These are phyloP conservation scores for Drosophila anomelani DNA, from an alignment of 2,888 invertebrate species.

Conservation along the genomic window DNA sequence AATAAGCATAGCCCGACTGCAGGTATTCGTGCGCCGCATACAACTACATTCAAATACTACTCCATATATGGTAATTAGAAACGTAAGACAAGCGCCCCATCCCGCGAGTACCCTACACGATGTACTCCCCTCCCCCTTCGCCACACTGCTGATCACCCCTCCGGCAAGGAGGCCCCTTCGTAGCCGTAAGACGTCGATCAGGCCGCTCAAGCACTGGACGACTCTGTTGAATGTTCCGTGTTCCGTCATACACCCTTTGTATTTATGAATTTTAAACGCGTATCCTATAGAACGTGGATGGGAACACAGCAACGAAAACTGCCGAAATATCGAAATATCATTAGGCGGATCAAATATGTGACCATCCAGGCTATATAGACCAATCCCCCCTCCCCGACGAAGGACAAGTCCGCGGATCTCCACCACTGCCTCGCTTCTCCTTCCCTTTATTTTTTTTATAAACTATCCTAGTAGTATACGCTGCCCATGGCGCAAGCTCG, in stretches of 20 bases:
- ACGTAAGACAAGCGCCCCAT: conserved; percentile 34
- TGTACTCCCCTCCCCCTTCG: neutral
- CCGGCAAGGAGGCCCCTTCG: conserved; percentile 1
- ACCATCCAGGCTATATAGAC: neutral
- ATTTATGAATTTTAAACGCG: conserved; percentile 19
- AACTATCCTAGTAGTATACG: conserved; percentile 20
- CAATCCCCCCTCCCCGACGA: neutral
- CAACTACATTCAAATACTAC: conserved; percentile 58
- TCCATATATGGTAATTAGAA: conserved; percentile 51
- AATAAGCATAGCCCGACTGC: conserved; percentile 64
- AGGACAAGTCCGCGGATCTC: neutral
- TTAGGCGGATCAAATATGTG: neutral
- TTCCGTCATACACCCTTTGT: conserved; percentile 17
- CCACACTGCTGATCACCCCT: conserved; percentile 5
- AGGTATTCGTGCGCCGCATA: conserved; percentile 41
- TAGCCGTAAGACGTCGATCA: conserved; percentile 15
- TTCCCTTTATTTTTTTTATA: conserved; percentile 18
- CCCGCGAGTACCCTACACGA: conserved; percentile 2
- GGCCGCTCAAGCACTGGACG: conserved; percentile 10
- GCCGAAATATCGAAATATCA: neutral
- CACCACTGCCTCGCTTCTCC: neutral
- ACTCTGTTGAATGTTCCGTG: conserved; percentile 24
- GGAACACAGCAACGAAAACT: neutral
- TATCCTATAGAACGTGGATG: conserved; percentile 6
- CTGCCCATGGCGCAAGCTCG: conserved; percentile 13